A percentile compares a stretch with the other conserved stretches of the same genome.
Conservation (phyloP, 2,888 invertebrate species). For the Drosophila barbarae region DNA sequence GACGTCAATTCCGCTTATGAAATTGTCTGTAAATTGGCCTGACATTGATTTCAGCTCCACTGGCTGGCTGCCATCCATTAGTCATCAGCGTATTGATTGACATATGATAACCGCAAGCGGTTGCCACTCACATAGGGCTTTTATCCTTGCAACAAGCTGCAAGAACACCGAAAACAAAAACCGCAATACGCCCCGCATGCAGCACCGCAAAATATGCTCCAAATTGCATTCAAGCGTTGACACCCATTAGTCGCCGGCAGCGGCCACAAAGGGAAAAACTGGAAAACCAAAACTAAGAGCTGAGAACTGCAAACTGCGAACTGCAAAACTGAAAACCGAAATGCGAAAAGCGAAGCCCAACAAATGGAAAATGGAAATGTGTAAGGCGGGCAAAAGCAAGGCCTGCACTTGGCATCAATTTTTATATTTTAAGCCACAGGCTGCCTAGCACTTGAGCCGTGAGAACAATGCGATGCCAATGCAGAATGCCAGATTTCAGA, state of each 20-base stretch:
- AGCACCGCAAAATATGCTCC: slow-evolving; percentile 58
- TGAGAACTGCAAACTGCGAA: slow-evolving; percentile 5
- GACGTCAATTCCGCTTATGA: slow-evolving; percentile 56
- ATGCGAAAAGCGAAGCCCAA: slow-evolving; percentile 25
- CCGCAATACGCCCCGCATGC: slow-evolving; percentile 21
- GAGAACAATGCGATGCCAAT: slow-evolving; percentile 71
- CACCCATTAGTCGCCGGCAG: slow-evolving; percentile 62
- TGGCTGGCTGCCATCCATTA: slow-evolving; percentile 54
- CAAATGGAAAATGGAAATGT: slow-evolving; percentile 47
- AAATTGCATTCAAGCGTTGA: slow-evolving; percentile 70
- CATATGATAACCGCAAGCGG: slow-evolving; percentile 59
- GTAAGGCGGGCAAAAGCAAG: slow-evolving; percentile 43
- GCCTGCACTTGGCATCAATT: slow-evolving; percentile 71
- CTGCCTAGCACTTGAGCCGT: slow-evolving; percentile 61
- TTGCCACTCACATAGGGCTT: slow-evolving; percentile 41
- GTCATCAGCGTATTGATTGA: slow-evolving; percentile 63
- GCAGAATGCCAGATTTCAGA: slow-evolving; percentile 54
- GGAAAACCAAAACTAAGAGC: slow-evolving; percentile 3
- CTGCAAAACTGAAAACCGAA: slow-evolving; percentile 2
- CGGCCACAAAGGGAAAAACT: slow-evolving; percentile 33
- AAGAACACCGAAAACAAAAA: slow-evolving; percentile 16
- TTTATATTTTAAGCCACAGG: slow-evolving; percentile 70
- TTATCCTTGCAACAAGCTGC: slow-evolving; percentile 38
- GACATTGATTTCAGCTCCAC: slow-evolving; percentile 55
- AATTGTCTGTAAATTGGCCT: slow-evolving; percentile 58